Conservation (phyloP, 2,113 vertebrate genomes). For the Cariama cristata region DNA sequence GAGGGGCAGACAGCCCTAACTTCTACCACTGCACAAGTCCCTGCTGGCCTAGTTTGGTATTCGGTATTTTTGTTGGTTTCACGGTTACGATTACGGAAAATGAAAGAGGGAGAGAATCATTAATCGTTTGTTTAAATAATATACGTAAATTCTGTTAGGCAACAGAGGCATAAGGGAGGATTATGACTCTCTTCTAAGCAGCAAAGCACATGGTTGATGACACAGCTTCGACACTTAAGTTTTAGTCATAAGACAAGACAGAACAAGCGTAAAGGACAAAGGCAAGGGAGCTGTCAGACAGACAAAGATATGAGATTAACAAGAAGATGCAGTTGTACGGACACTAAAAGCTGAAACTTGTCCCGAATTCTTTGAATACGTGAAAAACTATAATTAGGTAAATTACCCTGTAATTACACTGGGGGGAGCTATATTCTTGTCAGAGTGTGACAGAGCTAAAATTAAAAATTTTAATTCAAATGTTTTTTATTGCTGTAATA, state of each 20-base stretch:
- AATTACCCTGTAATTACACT: background rate
- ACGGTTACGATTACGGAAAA: background rate
- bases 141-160: background rate
- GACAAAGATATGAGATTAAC: rapidly evolving
- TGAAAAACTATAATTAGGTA: background rate
- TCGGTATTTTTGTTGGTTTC: background rate
- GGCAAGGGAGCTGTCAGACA: background rate
- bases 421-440: background rate
- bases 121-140: background rate
- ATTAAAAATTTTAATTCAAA: background rate
- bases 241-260: background rate
- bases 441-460: background rate
- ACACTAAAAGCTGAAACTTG: background rate
- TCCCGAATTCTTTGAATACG: background rate
- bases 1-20: background rate
- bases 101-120: background rate
- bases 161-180: background rate
- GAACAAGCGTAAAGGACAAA: background rate
- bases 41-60: background rate
- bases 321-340: rapidly evolving
- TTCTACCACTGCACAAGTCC: background rate
- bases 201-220: background rate
- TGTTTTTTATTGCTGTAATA: background rate
- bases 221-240: background rate
- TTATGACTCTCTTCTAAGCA: background rate